phyloP scores from a whole-genome alignment of 2,113 vertebrate genomes.

The Neodontobutis hainanensis region DNA sequence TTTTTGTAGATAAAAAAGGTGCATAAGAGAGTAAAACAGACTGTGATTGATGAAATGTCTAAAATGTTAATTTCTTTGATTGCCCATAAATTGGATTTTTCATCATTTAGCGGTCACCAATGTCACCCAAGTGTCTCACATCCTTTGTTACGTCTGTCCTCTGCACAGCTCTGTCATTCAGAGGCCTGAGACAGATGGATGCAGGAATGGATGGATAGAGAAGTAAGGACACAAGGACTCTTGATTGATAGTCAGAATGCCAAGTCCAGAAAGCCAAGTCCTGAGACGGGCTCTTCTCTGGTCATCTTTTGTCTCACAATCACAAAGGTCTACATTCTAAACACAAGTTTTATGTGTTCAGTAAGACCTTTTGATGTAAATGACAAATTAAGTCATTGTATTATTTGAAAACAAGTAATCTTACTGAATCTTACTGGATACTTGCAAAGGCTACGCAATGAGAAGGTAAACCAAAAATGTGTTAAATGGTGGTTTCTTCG shows the following conservation, averaged over 20 bases:
- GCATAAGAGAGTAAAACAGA: too few relatives aligned
- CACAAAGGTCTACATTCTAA: not conserved
- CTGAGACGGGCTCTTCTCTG: constrained; percentile 23
- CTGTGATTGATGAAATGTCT: constrained; percentile 66
- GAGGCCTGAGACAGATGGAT: constrained; percentile 51
- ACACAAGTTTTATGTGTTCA: too few relatives aligned
- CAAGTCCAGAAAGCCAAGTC: constrained; percentile 7
- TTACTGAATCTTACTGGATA: too few relatives aligned
- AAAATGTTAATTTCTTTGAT: constrained; percentile 45
- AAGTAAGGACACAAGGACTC: constrained; percentile 34
- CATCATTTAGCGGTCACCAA: constrained; percentile 31
- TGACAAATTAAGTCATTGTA: too few relatives aligned
- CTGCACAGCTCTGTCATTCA: constrained; percentile 39
- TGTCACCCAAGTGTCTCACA: constrained; percentile 32
- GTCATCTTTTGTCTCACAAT: constrained; percentile 26
- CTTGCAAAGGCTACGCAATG: too few relatives aligned
- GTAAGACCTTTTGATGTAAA: too few relatives aligned
- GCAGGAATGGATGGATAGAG: constrained; percentile 35
- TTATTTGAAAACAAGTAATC: too few relatives aligned
- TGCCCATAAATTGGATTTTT: constrained; percentile 49
- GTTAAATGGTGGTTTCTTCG: constrained; percentile 24
- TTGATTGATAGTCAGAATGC: constrained; percentile 59
- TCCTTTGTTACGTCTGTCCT: constrained; percentile 38
- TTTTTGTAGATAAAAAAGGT: too few relatives aligned
- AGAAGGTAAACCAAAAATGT: too few relatives aligned